Evolutionary conservation across 2,888 invertebrate species (phyloP).

Genomic region (Falcaria lacertinaria): DNA sequence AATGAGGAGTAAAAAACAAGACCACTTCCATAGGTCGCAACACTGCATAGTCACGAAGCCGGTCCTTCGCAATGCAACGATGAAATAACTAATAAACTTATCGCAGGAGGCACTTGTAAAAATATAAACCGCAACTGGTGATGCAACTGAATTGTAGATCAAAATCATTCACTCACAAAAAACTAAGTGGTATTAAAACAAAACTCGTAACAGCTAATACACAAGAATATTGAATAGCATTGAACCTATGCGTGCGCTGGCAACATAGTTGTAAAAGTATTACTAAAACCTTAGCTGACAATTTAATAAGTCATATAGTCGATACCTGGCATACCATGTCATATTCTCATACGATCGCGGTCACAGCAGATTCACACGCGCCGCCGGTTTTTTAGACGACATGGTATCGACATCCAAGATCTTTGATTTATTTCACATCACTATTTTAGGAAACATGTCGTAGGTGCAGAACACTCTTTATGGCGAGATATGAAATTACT

Average conservation of each 20-base stretch:
- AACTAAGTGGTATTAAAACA: too few species aligned
- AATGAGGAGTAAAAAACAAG: conserved; percentile 34
- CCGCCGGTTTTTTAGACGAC: conserved; percentile 53
- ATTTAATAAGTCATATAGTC: conserved; percentile 44
- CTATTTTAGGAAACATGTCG: conserved; percentile 74
- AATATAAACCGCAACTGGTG: conserved; percentile 19
- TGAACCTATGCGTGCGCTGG: conserved; percentile 16
- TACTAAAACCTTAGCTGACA: conserved; percentile 38
- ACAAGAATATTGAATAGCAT: not conserved
- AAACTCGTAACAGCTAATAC: not conserved
- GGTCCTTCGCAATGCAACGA: conserved; percentile 36
- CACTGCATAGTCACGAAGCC: conserved; percentile 42
- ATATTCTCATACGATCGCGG: conserved; percentile 64
- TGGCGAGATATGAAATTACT: conserved; percentile 71
- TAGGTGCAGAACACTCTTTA: conserved; percentile 53
- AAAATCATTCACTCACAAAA: not conserved
- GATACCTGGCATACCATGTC: conserved; percentile 45
- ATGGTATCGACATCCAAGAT: conserved; percentile 58
- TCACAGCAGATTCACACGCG: conserved; percentile 71
- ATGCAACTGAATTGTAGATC: conserved; percentile 15
- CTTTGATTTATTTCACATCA: conserved; percentile 75
- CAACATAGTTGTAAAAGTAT: conserved; percentile 31
- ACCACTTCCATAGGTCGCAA: conserved; percentile 34
- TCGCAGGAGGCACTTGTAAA: conserved; percentile 21
- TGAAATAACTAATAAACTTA: conserved; percentile 38